Conservation (phyloP, 1,140 invertebrate species). For the Venturia canescens region DNA sequence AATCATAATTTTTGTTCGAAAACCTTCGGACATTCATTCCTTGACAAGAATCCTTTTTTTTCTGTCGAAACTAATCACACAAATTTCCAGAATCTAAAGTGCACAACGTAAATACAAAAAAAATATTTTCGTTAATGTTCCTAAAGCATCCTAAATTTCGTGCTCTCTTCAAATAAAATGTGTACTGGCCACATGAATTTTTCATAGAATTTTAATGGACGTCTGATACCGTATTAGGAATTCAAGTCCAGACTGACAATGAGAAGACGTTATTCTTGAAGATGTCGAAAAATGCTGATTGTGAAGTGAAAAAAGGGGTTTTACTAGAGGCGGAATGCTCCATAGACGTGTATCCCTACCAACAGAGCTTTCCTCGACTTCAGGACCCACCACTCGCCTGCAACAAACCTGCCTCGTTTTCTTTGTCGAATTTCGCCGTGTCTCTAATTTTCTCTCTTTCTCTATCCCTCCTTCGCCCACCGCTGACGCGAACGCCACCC, state of each 20-base stretch:
- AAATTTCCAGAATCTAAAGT: no score
- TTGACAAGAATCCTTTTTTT: no score
- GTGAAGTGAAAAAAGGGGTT: not conserved
- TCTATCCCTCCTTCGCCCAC: constrained; percentile 24
- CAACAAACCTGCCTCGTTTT: constrained; percentile 26
- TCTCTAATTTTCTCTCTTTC: constrained; percentile 33
- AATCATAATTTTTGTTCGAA: no score
- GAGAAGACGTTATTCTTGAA: not conserved
- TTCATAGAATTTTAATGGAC: not conserved
- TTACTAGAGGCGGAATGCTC: not conserved
- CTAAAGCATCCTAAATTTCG: no score
- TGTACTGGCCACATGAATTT: not conserved
- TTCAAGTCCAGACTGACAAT: not conserved
- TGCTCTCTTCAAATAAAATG: not conserved
- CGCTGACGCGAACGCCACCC: constrained; percentile 21
- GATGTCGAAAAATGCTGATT: not conserved
- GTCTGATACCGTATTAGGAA: not conserved
- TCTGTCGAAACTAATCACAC: no score
- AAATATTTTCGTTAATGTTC: no score
- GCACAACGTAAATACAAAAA: no score
- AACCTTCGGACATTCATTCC: no score
- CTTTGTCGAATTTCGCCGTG: no score
- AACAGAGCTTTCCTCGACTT: constrained; percentile 38
- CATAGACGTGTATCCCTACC: constrained; percentile 42
- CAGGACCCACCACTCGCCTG: constrained; percentile 41